Base-by-base conservation (phyloP, 2,797 vertebrate species). In the Catharus ustulatus region DNA sequence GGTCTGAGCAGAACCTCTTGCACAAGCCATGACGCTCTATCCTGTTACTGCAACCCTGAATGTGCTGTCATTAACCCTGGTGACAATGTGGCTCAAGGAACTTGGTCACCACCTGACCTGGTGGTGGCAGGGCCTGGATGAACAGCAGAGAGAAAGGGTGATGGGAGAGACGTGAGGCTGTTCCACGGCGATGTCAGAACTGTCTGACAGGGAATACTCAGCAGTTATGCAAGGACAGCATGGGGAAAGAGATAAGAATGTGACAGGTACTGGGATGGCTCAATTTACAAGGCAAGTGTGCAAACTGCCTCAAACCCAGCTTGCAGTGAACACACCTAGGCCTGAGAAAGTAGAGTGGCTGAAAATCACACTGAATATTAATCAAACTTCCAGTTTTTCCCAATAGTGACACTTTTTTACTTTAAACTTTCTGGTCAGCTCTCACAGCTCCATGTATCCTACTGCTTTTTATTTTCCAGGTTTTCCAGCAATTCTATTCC, bases 111-210 rank as follows among this genome's bases (percentile, higher is more conserved):
- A n/a, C 26, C 13, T 6, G 38, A 64, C 62, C 54, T 46, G 24
- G 26, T 2, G 14, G 14, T 6, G 42, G 73, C 57, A 74, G 64
- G 71, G 27, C 24, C 61, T 1, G 0, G 71, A 55, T 8, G 49
- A 75, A 52, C 9, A 11, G 4, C 54, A 63, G 18, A 54, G 46
- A 64, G 36, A 57, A 79, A 45, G 4, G 51, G 16, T 34, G 45
- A 48, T 0, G 1, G 27, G 12, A 66, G 46, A 85, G 49, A 40
- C 4, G 10, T 0, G 11, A 86, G 43, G n/a, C n/a, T 66, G 49
- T 61, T n/a, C 40, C 59, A 23, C 1, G 2, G 0, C 15, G n/a
- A 52, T 13, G n/a, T 49, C 4, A 0, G 7, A 61, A 21, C n/a
- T 55, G n/a, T 7, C n/a, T 3, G 15, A 55, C 3, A 23, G 54